Base-by-base conservation (phyloP, 2,797 vertebrate species). In the Hylomyscus alleni region DNA sequence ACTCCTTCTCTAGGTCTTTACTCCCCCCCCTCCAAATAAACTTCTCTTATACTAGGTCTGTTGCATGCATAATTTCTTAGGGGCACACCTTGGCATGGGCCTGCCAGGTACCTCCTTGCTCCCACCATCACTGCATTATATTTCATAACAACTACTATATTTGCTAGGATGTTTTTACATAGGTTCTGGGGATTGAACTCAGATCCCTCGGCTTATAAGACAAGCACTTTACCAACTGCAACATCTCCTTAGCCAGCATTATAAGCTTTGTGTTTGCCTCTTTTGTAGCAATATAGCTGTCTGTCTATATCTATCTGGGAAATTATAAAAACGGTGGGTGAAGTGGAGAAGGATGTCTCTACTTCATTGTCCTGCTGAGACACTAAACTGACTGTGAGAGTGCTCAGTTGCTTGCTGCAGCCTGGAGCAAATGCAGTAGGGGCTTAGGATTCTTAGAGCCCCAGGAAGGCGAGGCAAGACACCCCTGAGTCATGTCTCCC, bases 391-490 rank as follows among this genome's bases (percentile, higher is more conserved):
- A 84, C 11, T 40, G 37, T 72, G 56, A 47, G 1, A 8, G 54
- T 37, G 22, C 93, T 78, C 58, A 40, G 26, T 83, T 92, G 86
- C 40, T 31, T 86, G 15, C 78, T 89, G 80, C 47, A 89, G 34
- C 44, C 44, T 62, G 52, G 62, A 50, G 83, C 31, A 86, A 80
- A 91, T 75, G 20, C 15, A 26, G 52, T 34, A 95, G 85, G 80
- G n/a, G 24, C 22, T 81, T 56, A 37, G 47, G 34, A 17, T 93
- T 86, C 82, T 47, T 80, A n/a, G 89, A 86, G 80, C 19, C 24
- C n/a, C 80, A 31, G 58, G 20, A 50, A 50, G 77, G 29, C 12
- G 54, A 58, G 54, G 54, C 54, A 60, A 9, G n/a, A 26, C 7
- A 60, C n/a, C 24, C 12, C 19, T 40, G 78, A 52, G 10, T 54